Percentiles rank a stretch among this genome's conserved stretches.
phyloP scores from a whole-genome alignment of 2,888 invertebrate species.

The Leucozona laternaria region DNA sequence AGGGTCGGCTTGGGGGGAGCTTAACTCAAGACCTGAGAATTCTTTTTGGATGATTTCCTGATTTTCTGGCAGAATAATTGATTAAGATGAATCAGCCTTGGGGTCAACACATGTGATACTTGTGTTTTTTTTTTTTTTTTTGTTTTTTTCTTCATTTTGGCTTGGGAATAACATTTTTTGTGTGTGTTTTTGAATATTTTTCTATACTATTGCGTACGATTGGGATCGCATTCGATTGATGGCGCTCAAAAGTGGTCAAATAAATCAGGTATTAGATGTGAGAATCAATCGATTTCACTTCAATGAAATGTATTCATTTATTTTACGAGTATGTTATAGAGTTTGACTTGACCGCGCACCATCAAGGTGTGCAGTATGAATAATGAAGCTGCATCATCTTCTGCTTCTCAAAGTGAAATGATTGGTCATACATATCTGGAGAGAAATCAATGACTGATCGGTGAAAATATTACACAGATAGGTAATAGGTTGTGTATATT shows the following conservation, averaged over 20 bases:
- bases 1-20: not conserved
- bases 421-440: conserved; percentile 19
- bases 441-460: conserved; percentile 53
- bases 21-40: conserved; percentile 29
- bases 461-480: conserved; percentile 28
- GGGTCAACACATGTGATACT: conserved; percentile 79
- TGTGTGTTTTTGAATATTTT: conserved; percentile 29
- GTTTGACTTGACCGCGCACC: conserved; percentile 38
- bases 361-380: conserved; percentile 45
- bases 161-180: conserved; percentile 36
- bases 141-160: conserved; percentile 16
- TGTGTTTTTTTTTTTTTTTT: conserved; percentile 17
- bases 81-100: conserved; percentile 84
- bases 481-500: no score
- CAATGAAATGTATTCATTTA: conserved; percentile 31
- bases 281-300: conserved; percentile 64
- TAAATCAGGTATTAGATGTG: conserved; percentile 63
- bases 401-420: conserved; percentile 8
- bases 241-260: conserved; percentile 66
- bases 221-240: conserved; percentile 56
- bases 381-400: conserved; percentile 39
- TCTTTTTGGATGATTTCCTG: conserved; percentile 69
- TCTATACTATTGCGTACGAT: conserved; percentile 37
- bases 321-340: conserved; percentile 30
- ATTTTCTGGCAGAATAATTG: conserved; percentile 80